Conservation (phyloP, 2,113 vertebrate genomes). For the Otis tarda region DNA sequence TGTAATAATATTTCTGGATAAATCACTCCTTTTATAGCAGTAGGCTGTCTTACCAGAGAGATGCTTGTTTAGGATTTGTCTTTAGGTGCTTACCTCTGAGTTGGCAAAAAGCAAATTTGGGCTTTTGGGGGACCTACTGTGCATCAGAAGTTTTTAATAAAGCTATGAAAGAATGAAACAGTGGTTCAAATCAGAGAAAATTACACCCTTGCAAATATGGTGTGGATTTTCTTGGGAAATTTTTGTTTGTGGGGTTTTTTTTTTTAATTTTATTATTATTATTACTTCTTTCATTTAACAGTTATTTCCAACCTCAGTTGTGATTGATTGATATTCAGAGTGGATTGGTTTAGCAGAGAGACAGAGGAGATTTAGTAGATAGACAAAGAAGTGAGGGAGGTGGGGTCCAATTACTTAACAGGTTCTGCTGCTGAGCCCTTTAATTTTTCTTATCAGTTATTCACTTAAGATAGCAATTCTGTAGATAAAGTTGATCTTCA, state of each 20-base stretch:
- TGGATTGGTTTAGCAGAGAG: background rate
- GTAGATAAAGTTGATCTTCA: conserved; percentile 53
- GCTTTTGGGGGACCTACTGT: background rate
- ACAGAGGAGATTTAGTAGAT: background rate
- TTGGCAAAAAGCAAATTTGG: background rate
- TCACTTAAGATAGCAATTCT: conserved; percentile 61
- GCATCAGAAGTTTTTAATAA: background rate
- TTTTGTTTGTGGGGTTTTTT: background rate
- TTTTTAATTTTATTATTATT: background rate
- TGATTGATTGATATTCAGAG: background rate
- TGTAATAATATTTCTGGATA: background rate
- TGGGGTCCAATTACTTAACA: conserved; percentile 30
- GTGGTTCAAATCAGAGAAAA: background rate
- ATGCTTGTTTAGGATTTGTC: background rate
- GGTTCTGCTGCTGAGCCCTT: conserved; percentile 21
- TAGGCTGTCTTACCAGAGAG: background rate
- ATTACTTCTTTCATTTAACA: background rate
- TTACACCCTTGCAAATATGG: background rate
- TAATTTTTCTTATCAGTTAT: conserved; percentile 67
- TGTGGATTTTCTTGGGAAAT: background rate
- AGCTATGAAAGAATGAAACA: background rate
- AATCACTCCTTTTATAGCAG: background rate
- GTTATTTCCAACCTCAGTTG: background rate
- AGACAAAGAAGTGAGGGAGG: background rate
- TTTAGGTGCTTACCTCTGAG: background rate